phyloP scores from a whole-genome alignment of 2,113 vertebrate genomes.

The Diadophis punctatus region DNA sequence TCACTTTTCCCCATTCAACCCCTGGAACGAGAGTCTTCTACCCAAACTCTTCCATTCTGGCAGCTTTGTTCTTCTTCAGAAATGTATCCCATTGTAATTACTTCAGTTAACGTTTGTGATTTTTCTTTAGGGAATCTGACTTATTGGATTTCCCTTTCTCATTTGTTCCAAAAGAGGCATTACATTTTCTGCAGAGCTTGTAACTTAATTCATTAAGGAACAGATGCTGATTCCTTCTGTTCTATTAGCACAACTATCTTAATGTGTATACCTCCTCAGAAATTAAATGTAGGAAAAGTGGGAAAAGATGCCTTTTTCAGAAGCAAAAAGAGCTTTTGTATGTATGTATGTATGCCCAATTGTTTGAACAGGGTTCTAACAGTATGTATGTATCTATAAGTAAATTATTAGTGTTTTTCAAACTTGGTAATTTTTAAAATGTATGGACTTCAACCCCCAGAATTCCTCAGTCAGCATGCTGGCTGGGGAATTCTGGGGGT shows the following conservation, averaged over 20 bases:
- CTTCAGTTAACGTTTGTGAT: background rate
- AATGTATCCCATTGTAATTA: background rate
- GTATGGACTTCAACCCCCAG: background rate
- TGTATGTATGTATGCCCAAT: background rate
- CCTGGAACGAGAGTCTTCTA: background rate
- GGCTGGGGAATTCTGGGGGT: background rate
- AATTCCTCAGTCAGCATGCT: background rate
- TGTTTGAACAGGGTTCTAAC: too few relatives aligned
- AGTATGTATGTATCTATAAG: too few relatives aligned
- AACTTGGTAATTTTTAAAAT: background rate
- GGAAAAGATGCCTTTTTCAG: background rate
- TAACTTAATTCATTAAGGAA: constrained; percentile 34
- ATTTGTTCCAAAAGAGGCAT: constrained; percentile 20
- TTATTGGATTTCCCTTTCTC: constrained; percentile 28
- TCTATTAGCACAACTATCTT: constrained; percentile 7
- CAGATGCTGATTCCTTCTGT: constrained; percentile 23
- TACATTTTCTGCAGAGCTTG: constrained; percentile 29
- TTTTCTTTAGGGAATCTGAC: constrained; percentile 24
- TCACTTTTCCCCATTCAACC: background rate
- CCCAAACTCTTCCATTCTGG: background rate
- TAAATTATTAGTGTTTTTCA: background rate
- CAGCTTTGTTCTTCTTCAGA: background rate
- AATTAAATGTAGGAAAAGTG: background rate
- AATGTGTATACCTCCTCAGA: background rate
- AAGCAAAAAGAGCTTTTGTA: background rate